These are phyloP conservation scores for Watsonalla cultraria DNA, from an alignment of 2,888 invertebrate genomes.

Conservation along the genomic window DNA sequence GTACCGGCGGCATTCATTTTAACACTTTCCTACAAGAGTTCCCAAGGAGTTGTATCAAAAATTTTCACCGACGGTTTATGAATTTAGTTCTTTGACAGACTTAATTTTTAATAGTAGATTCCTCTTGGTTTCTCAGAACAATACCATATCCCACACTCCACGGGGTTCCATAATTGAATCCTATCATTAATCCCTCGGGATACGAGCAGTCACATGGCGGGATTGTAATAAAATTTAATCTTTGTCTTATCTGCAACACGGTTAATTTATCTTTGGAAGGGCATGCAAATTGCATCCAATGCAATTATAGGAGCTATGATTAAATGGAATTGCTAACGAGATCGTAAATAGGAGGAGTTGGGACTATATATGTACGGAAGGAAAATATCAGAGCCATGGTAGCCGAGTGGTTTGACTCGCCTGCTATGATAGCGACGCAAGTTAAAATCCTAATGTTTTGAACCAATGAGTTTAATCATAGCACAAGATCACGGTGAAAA, in stretches of 20 bases:
- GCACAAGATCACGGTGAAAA: no score
- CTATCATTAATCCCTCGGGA: constrained; percentile 23
- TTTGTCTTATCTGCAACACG: constrained; percentile 22
- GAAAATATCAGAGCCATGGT: no score
- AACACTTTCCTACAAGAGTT: no score
- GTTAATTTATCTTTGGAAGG: constrained; percentile 24
- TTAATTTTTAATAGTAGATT: no score
- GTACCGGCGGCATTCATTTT: no score
- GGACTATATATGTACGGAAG: not conserved
- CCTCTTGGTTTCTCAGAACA: not conserved
- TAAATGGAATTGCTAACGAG: not conserved
- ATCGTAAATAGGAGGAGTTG: not conserved
- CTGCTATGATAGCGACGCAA: no score
- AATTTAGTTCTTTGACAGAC: no score
- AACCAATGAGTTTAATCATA: no score
- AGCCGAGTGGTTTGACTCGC: no score
- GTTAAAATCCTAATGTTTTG: no score
- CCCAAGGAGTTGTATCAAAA: no score
- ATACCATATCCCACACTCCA: not conserved
- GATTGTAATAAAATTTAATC: constrained; percentile 35
- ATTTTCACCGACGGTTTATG: no score
- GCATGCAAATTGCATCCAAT: constrained; percentile 5
- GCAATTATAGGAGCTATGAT: not conserved
- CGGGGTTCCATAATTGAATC: constrained; percentile 17
- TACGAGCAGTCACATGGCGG: constrained; percentile 15